Evolutionary conservation across 2,797 vertebrate species (phyloP), one percentile per base, ranked within the genome.

Genomic region (Sphenopsis melanotis): DNA sequence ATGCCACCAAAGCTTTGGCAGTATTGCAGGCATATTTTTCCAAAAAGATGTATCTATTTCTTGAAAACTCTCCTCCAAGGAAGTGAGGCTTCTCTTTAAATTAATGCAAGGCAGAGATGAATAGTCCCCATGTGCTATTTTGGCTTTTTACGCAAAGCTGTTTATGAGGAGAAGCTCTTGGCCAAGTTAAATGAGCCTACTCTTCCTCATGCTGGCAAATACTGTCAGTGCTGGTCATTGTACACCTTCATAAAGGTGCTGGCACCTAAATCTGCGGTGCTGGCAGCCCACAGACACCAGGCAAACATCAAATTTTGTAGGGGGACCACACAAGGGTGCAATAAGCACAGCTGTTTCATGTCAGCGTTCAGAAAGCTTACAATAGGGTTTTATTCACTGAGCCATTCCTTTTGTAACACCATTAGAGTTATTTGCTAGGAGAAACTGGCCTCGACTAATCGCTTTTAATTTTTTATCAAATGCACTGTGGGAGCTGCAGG

Each of bases 291-390:
- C 50, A 77, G 49, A n/a, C 52, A 78, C 83, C 89, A 91, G 89
- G 93, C 86, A 87, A 89, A 93, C 79, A 78, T 95, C 87, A 76
- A 1, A 90, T 96, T 95, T 93, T 97, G 79, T 85, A 92, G 90
- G 72, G 84, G 85, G 47, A 95, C 80, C 34, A 23, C 80, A 61
- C 74, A 83, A 66, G 9, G n/a, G 83, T 92, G 71, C 83, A 87
- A 7, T 92, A 89, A 90, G 46, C 69, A 59, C 82, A 91, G 89
- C 92, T 94, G 77, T 72, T 96, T 79, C 55, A 6, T 92, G 81
- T 91, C 93, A 78, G 84, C 50, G 10, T 72, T 89, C 89, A 69
- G 74, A 36, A 85, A 42, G 75, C 92, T 56, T 93, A 78, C 91
- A 90, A 41, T 26, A 66, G 72, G 84, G 24, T 87, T 95, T 94